Evolutionary conservation across 37 sponge, comb jelly and placozoan genomes (phyloP).

Genomic region (Cladorhizidae sp.): DNA sequence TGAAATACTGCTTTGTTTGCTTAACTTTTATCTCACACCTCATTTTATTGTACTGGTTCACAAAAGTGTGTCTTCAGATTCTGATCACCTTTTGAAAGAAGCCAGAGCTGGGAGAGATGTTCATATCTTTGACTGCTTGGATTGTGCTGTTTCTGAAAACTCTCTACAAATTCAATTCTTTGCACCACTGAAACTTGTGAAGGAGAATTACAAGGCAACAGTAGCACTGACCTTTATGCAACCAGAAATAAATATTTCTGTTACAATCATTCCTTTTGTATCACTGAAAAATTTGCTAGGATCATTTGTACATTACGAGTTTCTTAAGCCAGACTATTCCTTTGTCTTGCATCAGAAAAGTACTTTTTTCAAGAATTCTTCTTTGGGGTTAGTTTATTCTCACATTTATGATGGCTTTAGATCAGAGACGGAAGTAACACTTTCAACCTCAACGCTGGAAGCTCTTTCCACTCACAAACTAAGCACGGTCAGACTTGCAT

Average conservation of each 20-base stretch:
- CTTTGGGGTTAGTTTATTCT: background rate
- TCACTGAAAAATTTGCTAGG: background rate
- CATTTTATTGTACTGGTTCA: background rate
- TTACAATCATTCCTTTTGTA: background rate
- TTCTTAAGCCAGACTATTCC: background rate
- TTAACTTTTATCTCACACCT: background rate
- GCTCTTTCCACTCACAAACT: background rate
- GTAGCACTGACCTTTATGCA: background rate
- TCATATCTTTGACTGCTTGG: constrained; percentile 3
- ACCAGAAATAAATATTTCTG: background rate
- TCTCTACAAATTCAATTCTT: background rate
- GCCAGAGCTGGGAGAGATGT: constrained; percentile 1
- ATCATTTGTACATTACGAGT: background rate
- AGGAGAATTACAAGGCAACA: background rate
- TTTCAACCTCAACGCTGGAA: background rate
- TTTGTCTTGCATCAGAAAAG: background rate
- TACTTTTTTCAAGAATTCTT: too few relatives aligned
- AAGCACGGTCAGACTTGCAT: background rate
- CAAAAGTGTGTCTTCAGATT: background rate
- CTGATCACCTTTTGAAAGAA: background rate
- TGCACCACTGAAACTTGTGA: background rate
- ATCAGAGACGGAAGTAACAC: constrained; percentile 1
- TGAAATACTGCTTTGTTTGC: background rate
- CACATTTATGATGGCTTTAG: constrained; percentile 17
- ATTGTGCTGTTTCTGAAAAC: background rate